Conservation (phyloP, 2,113 vertebrate genomes). For the Tylochromis polylepis region DNA sequence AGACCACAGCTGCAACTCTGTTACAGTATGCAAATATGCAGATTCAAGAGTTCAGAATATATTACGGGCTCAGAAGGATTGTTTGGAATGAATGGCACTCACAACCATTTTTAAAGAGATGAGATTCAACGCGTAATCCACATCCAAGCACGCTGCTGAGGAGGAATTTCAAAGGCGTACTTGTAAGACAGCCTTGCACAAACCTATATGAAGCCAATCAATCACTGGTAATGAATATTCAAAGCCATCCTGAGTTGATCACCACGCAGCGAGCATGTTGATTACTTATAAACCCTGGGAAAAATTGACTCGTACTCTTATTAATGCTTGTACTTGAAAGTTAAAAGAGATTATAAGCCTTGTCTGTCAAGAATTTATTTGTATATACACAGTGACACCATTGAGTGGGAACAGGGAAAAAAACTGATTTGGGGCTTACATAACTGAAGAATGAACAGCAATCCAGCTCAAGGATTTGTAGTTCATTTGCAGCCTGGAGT, state of each 20-base stretch:
- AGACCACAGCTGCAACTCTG: conserved; percentile 71
- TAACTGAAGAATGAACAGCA: conserved; percentile 65
- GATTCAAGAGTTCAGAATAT: conserved; percentile 67
- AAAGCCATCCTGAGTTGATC: background rate
- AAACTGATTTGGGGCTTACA: conserved; percentile 51
- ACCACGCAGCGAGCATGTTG: background rate
- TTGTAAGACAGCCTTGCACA: conserved; percentile 38
- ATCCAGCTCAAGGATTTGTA: conserved; percentile 66
- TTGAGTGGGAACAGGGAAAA: background rate
- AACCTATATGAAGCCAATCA: conserved; percentile 43
- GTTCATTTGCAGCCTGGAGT: conserved; percentile 64
- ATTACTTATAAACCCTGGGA: background rate
- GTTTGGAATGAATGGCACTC: conserved; percentile 56
- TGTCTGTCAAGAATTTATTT: conserved; percentile 33
- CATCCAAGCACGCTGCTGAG: conserved; percentile 38
- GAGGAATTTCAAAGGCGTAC: conserved; percentile 50
- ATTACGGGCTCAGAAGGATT: conserved; percentile 54
- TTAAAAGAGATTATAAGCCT: conserved; percentile 37
- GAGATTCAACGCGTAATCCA: conserved; percentile 49
- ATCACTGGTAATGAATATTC: conserved; percentile 42
- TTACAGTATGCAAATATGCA: conserved; percentile 72
- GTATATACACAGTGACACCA: conserved; percentile 32
- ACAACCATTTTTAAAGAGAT: conserved; percentile 47
- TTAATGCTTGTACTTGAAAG: conserved; percentile 21
- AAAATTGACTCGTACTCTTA: conserved; percentile 13